Base-by-base conservation (phyloP, 2,888 invertebrate species). In the Hypselothyrea guttata region DNA sequence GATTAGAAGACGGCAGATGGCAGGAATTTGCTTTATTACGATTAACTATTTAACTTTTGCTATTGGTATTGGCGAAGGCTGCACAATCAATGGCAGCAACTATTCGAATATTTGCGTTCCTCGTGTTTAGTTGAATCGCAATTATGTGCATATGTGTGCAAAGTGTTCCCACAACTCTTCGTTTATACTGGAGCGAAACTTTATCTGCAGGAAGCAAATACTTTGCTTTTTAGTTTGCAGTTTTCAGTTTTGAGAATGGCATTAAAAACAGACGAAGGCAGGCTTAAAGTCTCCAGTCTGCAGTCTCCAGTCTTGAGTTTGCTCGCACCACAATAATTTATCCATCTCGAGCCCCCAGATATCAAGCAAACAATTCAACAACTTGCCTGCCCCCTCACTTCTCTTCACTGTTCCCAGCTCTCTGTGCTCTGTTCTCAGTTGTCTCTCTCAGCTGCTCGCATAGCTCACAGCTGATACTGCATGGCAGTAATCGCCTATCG, bases 401-500 rank as follows among this genome's bases (percentile, higher is more conserved):
- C 15, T 30, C 4, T 15, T 11, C 12, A 11, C 8, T 13, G 15
- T 15, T 18, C 33, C 1, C 2, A 15, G 0, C 9, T 59, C 33
- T 18, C 34, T 22, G 48, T 54, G 49, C n/a, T n/a, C n/a, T n/a
- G n/a, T n/a, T n/a, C n/a, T n/a, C n/a, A n/a, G n/a, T n/a, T n/a
- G n/a, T n/a, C n/a, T n/a, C n/a, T n/a, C n/a, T n/a, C n/a, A n/a
- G n/a, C n/a, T n/a, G n/a, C n/a, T n/a, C n/a, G n/a, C n/a, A n/a
- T n/a, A n/a, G n/a, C n/a, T n/a, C n/a, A n/a, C n/a, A n/a, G n/a
- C n/a, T n/a, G n/a, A n/a, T n/a, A n/a, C n/a, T 45, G 38, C 44
- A 52, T 48, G 55, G 45, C 41, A 46, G 55, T 73, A 69, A 69
- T 74, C 70, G 75, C 63, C 69, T 69, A 69, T 69, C 62, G 70